Evolutionary conservation across 2,797 vertebrate genomes (phyloP).

Genomic region (Nyctibius grandis): DNA sequence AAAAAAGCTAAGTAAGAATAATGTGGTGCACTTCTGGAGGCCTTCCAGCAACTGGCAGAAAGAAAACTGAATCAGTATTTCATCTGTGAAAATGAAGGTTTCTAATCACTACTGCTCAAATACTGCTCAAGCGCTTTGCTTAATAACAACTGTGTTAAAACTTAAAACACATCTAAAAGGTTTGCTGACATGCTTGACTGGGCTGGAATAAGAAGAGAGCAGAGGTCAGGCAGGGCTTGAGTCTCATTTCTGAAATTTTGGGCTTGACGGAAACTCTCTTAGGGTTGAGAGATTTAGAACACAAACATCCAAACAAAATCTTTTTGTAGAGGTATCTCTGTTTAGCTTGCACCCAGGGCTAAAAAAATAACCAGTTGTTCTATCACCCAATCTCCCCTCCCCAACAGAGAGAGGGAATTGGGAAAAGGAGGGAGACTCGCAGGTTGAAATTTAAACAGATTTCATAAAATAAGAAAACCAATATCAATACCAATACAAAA

Average conservation of each 20-base stretch:
- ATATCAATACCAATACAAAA: too few species aligned
- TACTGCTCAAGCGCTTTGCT: not conserved
- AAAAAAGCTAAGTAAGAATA: not conserved
- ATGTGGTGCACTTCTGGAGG: not conserved
- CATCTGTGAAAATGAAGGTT: not conserved
- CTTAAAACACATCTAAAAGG: not conserved
- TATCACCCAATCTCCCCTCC: too few species aligned
- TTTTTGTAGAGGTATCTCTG: not conserved
- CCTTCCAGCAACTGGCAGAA: not conserved
- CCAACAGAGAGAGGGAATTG: too few species aligned
- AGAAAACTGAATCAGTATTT: not conserved
- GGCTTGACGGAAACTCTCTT: not conserved
- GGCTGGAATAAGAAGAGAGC: not conserved
- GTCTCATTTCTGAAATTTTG: not conserved
- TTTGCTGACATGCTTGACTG: not conserved
- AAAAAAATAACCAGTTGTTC: too few species aligned
- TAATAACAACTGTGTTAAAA: not conserved
- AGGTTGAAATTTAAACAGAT: too few species aligned
- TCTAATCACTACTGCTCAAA: not conserved
- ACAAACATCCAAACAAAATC: not conserved
- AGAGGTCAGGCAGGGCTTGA: not conserved
- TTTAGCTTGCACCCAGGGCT: too few species aligned
- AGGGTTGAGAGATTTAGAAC: not conserved
- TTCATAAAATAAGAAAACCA: too few species aligned
- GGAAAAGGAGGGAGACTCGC: too few species aligned